Evolutionary conservation across 2,113 vertebrate species (phyloP).

Genomic region (rabbit (Oryctolagus cuniculus)): DNA sequence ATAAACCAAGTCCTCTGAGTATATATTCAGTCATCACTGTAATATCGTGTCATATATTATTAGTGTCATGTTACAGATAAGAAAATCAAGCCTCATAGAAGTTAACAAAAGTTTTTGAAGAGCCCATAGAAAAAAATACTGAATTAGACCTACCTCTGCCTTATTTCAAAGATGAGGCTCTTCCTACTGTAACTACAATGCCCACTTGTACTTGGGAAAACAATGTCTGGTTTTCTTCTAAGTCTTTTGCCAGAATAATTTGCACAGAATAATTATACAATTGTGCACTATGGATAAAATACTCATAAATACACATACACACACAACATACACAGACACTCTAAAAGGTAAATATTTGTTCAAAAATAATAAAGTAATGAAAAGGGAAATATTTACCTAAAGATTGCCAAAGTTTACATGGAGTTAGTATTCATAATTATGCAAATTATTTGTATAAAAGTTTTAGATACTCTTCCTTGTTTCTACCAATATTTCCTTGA

Average conservation of each 20-base stretch:
- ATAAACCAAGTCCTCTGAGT: neutral
- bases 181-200: neutral
- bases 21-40: neutral
- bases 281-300: neutral
- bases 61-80: neutral
- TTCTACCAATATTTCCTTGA: neutral
- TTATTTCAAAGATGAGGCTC: neutral
- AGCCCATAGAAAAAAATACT: neutral
- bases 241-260: neutral
- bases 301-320: neutral
- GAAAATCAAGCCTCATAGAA: neutral
- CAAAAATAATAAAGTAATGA: constrained; percentile 22
- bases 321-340: neutral
- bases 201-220: neutral
- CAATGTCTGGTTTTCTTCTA: neutral
- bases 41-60: neutral
- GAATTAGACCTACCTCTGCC: neutral
- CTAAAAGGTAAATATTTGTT: neutral
- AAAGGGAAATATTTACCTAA: constrained; percentile 22
- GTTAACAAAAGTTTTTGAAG: constrained; percentile 10
- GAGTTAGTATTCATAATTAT: neutral
- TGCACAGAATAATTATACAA: constrained; percentile 24
- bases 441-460: neutral
- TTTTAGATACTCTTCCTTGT: neutral
- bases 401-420: neutral